phyloP scores from a whole-genome alignment of 2,888 invertebrate species.

The Metellina segmentata region DNA sequence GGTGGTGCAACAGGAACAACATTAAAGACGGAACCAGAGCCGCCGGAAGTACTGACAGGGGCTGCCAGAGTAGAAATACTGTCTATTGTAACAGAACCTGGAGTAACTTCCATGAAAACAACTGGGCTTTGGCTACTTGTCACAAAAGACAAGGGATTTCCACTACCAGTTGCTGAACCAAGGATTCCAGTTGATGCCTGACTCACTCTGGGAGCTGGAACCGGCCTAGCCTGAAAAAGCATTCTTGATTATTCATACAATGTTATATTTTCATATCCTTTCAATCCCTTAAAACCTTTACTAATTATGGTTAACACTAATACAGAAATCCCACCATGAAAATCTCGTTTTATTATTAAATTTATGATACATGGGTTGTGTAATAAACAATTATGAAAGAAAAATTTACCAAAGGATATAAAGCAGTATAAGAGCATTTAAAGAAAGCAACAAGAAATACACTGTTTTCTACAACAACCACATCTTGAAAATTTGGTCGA shows the following conservation, averaged over 20 bases:
- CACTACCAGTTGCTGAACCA: neutral
- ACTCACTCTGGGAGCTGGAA: constrained; percentile 24
- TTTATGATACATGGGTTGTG: too few relatives aligned
- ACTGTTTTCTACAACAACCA: too few relatives aligned
- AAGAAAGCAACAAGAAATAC: too few relatives aligned
- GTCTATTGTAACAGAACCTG: constrained; percentile 82
- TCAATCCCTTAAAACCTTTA: too few relatives aligned
- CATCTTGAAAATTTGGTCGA: too few relatives aligned
- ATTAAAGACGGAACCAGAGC: neutral
- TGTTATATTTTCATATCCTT: too few relatives aligned
- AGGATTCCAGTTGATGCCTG: neutral
- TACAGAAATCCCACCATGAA: too few relatives aligned
- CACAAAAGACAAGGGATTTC: constrained; percentile 6
- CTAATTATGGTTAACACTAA: too few relatives aligned
- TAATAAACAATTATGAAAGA: too few relatives aligned
- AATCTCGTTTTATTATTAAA: too few relatives aligned
- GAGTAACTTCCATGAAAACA: constrained; percentile 84
- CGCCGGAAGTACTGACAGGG: neutral
- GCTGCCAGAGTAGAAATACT: constrained; percentile 81
- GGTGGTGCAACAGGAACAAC: neutral
- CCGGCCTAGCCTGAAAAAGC: constrained; percentile 24
- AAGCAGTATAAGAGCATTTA: too few relatives aligned
- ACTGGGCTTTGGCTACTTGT: constrained; percentile 78
- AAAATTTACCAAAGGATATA: too few relatives aligned
- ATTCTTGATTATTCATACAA: neutral